These are phyloP conservation scores for Rotaria socialis DNA, from an alignment of 2,888 invertebrate species.

Conservation along the genomic window DNA sequence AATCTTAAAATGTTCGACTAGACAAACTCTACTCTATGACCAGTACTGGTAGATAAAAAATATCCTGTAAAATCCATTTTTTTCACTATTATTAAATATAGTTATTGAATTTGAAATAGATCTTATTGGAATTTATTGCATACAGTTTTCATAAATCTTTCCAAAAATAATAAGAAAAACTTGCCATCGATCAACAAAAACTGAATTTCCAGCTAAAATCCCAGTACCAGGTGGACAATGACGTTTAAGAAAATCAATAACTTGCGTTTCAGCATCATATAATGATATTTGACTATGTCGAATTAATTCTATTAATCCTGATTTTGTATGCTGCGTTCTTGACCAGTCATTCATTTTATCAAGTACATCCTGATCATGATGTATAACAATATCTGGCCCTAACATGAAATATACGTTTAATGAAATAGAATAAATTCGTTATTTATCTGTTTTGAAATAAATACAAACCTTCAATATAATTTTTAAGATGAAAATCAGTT, in stretches of 20 bases:
- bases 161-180: neutral
- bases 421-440: neutral
- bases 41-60: no score
- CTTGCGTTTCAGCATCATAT: constrained; percentile 68
- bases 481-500: constrained; percentile 62
- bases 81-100: no score
- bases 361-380: constrained; percentile 66
- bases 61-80: no score
- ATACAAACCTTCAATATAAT: constrained; percentile 39
- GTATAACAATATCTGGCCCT: constrained; percentile 47
- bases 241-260: constrained; percentile 69
- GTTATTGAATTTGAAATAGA: no score
- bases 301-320: constrained; percentile 74
- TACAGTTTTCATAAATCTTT: no score
- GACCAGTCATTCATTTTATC: constrained; percentile 80
- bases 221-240: constrained; percentile 60
- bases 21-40: no score
- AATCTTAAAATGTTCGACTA: no score
- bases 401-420: neutral
- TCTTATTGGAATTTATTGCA: no score
- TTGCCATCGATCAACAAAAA: constrained; percentile 73
- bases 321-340: constrained; percentile 73
- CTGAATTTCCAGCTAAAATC: constrained; percentile 75
- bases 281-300: constrained; percentile 68
- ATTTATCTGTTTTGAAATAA: neutral